Percentiles rank a stretch among this genome's conserved stretches.
Evolutionary conservation across 2,797 vertebrate genomes (phyloP).

Genomic region (Coregonus sp.): DNA sequence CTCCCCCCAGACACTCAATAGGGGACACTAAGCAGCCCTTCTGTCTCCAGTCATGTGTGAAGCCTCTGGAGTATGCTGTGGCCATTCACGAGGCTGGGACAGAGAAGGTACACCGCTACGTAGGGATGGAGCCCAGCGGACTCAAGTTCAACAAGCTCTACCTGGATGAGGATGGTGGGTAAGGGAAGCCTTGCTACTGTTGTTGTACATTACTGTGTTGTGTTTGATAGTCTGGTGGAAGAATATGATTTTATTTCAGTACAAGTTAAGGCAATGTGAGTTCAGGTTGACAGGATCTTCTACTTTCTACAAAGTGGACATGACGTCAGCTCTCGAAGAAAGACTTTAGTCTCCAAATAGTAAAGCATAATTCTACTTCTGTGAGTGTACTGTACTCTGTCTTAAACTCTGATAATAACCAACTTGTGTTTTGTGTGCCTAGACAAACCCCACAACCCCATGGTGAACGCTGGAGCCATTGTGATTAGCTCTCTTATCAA

Average conservation of each 20-base stretch:
- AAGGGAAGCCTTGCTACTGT: neutral
- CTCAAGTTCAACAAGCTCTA: conserved; percentile 88
- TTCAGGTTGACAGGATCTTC: no score
- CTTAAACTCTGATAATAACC: neutral
- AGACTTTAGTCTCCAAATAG: no score
- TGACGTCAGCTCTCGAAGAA: no score
- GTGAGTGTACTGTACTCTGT: neutral
- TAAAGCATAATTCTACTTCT: neutral
- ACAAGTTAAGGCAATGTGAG: no score
- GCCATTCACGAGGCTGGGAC: conserved; percentile 82
- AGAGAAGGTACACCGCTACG: conserved; percentile 79
- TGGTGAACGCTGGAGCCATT: conserved; percentile 90
- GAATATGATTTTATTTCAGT: no score
- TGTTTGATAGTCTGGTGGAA: no score
- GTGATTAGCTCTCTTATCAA: conserved; percentile 88
- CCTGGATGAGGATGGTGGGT: conserved; percentile 83
- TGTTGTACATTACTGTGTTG: no score
- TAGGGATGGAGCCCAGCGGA: conserved; percentile 89
- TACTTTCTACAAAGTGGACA: no score
- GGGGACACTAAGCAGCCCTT: conserved; percentile 87
- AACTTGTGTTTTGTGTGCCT: conserved; percentile 35
- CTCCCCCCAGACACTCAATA: conserved; percentile 77
- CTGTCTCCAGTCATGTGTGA: conserved; percentile 66
- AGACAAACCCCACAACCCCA: conserved; percentile 89
- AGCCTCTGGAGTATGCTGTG: conserved; percentile 83